Evolutionary conservation across 2,113 vertebrate species (phyloP), one percentile per base, ranked within the genome.

Genomic region (Neolamprologus variostigma): DNA sequence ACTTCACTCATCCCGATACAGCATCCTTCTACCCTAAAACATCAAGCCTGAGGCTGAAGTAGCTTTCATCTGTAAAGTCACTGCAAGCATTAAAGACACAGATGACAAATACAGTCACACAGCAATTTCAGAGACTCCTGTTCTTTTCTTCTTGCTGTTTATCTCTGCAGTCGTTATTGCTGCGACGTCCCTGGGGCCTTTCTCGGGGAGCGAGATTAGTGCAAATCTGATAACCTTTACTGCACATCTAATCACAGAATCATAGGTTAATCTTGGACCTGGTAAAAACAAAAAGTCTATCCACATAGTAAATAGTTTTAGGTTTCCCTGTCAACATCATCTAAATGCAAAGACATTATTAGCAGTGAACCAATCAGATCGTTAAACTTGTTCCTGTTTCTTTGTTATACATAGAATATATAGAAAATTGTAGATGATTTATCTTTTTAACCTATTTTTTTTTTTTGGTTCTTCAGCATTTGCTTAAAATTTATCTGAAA

Each of bases 21-120:
- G 35, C 81, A 87, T 86, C 61, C 4, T 11, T 89, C 89, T 88
- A 42, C 35, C 80, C 68, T 47, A 13, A 87, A 90, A 91, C 71
- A 80, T 83, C 28, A 9, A 82, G 83, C 89, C 86, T 14, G 31
- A 33, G 86, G 90, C 87, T 28, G 68, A 78, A 55, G 71, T 85
- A n/a, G 61, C 86, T 87, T 83, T 92, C 86, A 90, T 91, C 90
- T 89, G 81, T 84, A 45, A 84, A 87, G 87, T 91, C 87, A 66
- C 53, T 45, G 61, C 55, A 5, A 84, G 71, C 82, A 68, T 86
- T 89, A 87, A 84, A 88, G 89, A 82, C 89, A 83, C 55, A 73
- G 84, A 89, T 87, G 92, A 88, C 89, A 92, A 91, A 91, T 76
- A 23, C 45, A 89, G 42, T 84, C 86, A 47, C 81, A 78, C 63